Conservation (phyloP, 1,140 invertebrate genomes). For the Battus philenor region DNA sequence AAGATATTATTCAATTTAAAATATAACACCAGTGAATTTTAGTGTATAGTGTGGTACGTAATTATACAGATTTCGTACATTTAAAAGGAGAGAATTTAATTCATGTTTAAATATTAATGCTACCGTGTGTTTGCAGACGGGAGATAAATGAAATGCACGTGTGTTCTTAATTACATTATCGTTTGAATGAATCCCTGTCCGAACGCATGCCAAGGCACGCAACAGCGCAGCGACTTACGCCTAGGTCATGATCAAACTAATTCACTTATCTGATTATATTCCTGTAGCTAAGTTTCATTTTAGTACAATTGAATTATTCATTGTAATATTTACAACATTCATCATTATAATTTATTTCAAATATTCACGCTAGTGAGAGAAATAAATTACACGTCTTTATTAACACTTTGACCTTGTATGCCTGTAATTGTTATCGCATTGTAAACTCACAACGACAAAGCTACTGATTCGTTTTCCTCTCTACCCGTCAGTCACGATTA, state of each 20-base stretch:
- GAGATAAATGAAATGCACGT: conserved; percentile 20
- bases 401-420: no score
- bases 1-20: no score
- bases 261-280: no score
- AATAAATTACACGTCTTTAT: no score
- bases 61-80: no score
- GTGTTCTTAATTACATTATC: conserved; percentile 25
- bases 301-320: no score
- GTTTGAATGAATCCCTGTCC: conserved; percentile 56
- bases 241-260: conserved; percentile 52
- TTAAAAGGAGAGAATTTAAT: conserved; percentile 17
- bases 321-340: no score
- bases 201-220: conserved; percentile 53
- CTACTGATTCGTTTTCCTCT: conserved; percentile 53
- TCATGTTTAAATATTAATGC: conserved; percentile 15
- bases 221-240: background rate
- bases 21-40: no score
- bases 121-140: background rate
- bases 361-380: no score
- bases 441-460: conserved; percentile 47
- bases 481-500: conserved; percentile 29
- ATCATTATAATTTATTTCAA: no score
- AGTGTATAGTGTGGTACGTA: no score
- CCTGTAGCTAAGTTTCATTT: no score
- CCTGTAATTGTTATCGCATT: conserved; percentile 34